Evolutionary conservation across 1,140 invertebrate species (phyloP), one percentile per base, ranked within the genome.

Genomic region (Samia ricini): DNA sequence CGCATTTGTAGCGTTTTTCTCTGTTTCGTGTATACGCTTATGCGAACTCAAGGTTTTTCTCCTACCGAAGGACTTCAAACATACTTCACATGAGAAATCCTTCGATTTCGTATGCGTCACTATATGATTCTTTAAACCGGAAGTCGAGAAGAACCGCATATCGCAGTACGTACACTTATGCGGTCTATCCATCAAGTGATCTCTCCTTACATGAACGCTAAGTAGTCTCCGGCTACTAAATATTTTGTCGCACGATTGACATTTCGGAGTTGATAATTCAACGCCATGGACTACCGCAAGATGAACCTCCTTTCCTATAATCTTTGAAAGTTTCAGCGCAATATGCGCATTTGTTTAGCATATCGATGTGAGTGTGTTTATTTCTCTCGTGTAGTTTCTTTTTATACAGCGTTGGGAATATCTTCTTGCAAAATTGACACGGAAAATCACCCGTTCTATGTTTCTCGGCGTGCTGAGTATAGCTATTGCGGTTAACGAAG

Each of bases 31-130:
- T 55, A 88, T 90, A 22, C 81, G 69, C 73, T 91, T 91, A 66
- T 93, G 93, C 15, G 90, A 91, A 19, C 91, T 79, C 5, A 93
- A 58, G 0, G 91, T 92, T 52, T 91, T 92, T 50, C 90, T 82
- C 21, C 91, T 90, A 2, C 88, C 74, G 48, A 91, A 92, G 0
- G 90, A 86, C 64, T 92, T 93, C 52, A 91, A 91, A 56, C 92
- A 91, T 6, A 87, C 81, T 51, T 91, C 83, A 60, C 90, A 91
- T 42, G 87, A 79, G 60, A 84, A 88, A 51, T 86, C 87, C 59
- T 81, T 80, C 20, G 83, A 82, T 1, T 85, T 85, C 5, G 77
- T 80, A 49, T 90, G 88, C 33, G 85, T 88, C 1, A 89, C 74
- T 2, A 76, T 81, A 66, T 90, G 88, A 33, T 85, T 81, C 6